Percentiles rank a stretch among this genome's conserved stretches.
Evolutionary conservation across 2,113 vertebrate species (phyloP).

Genomic region (Rhagologus leucostigma): DNA sequence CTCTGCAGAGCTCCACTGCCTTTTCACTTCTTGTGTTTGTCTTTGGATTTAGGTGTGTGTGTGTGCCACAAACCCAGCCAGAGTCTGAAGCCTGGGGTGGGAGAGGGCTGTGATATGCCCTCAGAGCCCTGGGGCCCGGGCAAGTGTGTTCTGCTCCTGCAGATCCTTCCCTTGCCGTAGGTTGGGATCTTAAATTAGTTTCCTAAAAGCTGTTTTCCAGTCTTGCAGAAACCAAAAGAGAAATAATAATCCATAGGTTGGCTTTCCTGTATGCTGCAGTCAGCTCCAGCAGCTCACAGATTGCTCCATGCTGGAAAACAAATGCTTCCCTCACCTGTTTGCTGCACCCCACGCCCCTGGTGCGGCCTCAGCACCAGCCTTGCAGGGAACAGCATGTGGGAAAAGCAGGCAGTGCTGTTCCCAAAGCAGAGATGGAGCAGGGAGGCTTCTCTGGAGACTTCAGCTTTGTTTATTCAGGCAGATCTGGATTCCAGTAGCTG

Average conservation of each 20-base stretch:
- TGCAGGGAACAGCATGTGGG: not conserved
- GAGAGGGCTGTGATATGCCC: not conserved
- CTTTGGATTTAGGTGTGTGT: not conserved
- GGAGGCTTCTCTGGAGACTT: slow-evolving; percentile 29
- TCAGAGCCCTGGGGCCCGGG: not conserved
- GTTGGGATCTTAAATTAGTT: not conserved
- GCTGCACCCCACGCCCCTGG: not conserved
- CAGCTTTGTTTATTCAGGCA: slow-evolving; percentile 29
- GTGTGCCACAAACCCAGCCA: not conserved
- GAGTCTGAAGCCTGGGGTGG: not conserved
- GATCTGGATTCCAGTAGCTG: slow-evolving; percentile 13
- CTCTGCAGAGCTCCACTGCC: not conserved
- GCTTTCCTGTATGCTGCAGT: not conserved
- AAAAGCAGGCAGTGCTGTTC: slow-evolving; percentile 24
- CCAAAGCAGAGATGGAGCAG: slow-evolving; percentile 1
- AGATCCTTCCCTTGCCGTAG: not conserved
- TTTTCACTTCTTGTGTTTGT: not conserved
- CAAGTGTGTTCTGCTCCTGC: not conserved
- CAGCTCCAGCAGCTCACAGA: not conserved
- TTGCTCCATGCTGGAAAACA: not conserved
- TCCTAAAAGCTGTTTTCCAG: not conserved
- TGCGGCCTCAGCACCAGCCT: not conserved
- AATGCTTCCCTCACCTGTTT: not conserved
- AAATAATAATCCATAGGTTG: not conserved
- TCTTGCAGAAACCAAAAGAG: not conserved